Conservation (phyloP, 2,888 invertebrate species). For the Tetragnatha montana region DNA sequence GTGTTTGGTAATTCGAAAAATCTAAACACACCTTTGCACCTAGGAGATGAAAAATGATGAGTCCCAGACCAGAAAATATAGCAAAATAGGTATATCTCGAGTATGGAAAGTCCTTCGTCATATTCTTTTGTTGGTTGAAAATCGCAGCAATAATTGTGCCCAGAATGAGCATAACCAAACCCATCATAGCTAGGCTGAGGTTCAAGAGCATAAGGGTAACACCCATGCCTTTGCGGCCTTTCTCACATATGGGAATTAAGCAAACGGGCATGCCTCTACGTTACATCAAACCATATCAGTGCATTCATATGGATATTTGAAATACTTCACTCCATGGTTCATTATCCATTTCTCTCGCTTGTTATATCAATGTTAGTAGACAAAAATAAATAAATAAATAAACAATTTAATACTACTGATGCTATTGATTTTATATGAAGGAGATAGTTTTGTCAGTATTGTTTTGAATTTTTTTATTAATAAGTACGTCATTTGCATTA, state of each 20-base stretch:
- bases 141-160: slow-evolving; percentile 24
- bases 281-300: no score
- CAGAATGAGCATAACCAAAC: slow-evolving; percentile 4
- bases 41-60: slow-evolving; percentile 38
- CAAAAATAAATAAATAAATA: no score
- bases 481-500: no score
- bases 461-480: no score
- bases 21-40: slow-evolving; percentile 55
- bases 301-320: no score
- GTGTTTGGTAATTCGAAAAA: slow-evolving; percentile 24
- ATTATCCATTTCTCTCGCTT: no score
- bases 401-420: no score
- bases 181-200: slow-evolving; percentile 43
- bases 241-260: slow-evolving; percentile 33
- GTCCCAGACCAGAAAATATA: slow-evolving; percentile 29
- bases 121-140: slow-evolving; percentile 38
- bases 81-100: slow-evolving; percentile 12
- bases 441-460: no score
- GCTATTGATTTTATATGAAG: no score
- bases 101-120: slow-evolving; percentile 46
- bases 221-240: slow-evolving; percentile 47
- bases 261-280: slow-evolving; percentile 46
- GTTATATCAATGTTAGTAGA: no score
- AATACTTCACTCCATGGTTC: no score
- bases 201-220: slow-evolving; percentile 39